A percentile compares a stretch with the other conserved stretches of the same genome.
Evolutionary conservation across 2,797 vertebrate genomes (phyloP).

Genomic region (Agapornis canus): DNA sequence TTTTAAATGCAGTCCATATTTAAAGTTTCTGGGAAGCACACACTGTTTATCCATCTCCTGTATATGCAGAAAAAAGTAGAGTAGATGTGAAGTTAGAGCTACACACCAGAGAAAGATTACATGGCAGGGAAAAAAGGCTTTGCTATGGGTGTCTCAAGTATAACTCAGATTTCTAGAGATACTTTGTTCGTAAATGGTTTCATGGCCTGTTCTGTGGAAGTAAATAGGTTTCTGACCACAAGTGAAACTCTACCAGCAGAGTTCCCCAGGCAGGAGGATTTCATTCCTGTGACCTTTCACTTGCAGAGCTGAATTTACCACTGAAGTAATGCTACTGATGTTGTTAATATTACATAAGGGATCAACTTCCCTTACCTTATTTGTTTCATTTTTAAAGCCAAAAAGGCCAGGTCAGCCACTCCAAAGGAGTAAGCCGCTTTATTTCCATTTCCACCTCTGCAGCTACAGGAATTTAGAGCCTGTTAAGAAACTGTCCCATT

Average conservation of each 20-base stretch:
- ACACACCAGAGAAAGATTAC: background rate
- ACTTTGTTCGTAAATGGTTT: background rate
- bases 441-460: background rate
- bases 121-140: background rate
- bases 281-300: background rate
- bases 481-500: background rate
- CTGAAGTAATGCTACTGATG: background rate
- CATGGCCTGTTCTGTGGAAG: background rate
- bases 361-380: background rate
- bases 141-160: background rate
- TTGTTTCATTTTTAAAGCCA: background rate
- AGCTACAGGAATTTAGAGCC: background rate
- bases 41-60: background rate
- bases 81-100: background rate
- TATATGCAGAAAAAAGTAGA: background rate
- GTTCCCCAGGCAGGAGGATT: background rate
- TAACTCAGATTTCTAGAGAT: background rate
- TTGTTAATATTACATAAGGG: background rate
- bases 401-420: background rate
- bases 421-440: background rate
- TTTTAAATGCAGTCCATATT: background rate
- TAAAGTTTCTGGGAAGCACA: background rate
- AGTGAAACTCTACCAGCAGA: background rate
- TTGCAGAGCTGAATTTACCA: background rate
- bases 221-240: background rate